phyloP scores from a whole-genome alignment of 1,140 invertebrate genomes.

The Psilanteris sp. region DNA sequence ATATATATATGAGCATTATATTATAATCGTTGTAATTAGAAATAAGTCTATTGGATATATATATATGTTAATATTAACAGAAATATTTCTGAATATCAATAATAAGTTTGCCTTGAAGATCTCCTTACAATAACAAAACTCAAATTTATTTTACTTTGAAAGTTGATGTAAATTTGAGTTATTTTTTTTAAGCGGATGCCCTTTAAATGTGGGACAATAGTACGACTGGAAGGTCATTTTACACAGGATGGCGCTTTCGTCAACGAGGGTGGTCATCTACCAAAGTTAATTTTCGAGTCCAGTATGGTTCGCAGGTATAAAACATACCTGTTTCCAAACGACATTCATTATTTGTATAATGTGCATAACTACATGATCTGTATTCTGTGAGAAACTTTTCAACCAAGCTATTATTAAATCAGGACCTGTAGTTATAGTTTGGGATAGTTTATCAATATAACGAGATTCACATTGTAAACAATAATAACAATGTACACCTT shows the following conservation, averaged over 20 bases:
- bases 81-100: too few relatives aligned
- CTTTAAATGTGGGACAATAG: slow-evolving; percentile 32
- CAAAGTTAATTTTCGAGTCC: slow-evolving; percentile 11
- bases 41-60: too few relatives aligned
- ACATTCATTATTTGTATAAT: slow-evolving; percentile 4
- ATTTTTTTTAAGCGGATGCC: slow-evolving; percentile 18
- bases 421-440: too few relatives aligned
- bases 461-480: too few relatives aligned
- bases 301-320: slow-evolving; percentile 30
- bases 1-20: too few relatives aligned
- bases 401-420: not conserved
- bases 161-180: not conserved
- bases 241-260: slow-evolving; percentile 14
- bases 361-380: not conserved
- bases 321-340: slow-evolving; percentile 8
- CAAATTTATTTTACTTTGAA: not conserved
- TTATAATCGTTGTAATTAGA: too few relatives aligned
- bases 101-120: too few relatives aligned
- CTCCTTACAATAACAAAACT: too few relatives aligned
- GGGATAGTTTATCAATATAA: too few relatives aligned
- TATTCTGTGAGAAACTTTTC: slow-evolving; percentile 11
- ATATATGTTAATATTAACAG: too few relatives aligned
- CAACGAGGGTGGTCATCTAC: slow-evolving; percentile 23
- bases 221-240: slow-evolving; percentile 5
- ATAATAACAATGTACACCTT: too few relatives aligned